Evolutionary conservation across 1,140 invertebrate species (phyloP).

Genomic region (Stegodyphus dumicola): DNA sequence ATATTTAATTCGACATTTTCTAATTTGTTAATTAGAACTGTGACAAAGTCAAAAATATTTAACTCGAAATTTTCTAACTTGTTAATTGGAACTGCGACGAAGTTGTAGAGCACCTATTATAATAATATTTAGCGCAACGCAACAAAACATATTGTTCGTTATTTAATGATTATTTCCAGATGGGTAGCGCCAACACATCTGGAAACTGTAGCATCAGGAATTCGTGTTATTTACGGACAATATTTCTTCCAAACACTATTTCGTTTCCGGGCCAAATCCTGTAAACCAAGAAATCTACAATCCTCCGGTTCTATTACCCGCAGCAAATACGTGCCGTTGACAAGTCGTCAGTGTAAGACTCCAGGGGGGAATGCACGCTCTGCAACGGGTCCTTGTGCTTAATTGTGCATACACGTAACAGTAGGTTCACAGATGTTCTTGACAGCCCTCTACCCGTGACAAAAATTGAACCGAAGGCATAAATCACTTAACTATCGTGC

Average conservation of each 20-base stretch:
- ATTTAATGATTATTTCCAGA: no score
- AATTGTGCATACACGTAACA: slow-evolving; percentile 54
- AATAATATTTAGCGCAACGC: no score
- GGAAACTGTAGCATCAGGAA: not conserved
- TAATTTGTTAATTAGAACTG: no score
- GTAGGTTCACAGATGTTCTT: slow-evolving; percentile 25
- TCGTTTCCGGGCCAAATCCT: slow-evolving; percentile 30
- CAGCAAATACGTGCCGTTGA: slow-evolving; percentile 29
- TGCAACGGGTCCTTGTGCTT: slow-evolving; percentile 39
- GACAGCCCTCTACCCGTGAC: slow-evolving; percentile 15
- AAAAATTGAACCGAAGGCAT: slow-evolving; percentile 57
- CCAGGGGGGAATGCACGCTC: not conserved
- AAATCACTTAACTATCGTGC: slow-evolving; percentile 42
- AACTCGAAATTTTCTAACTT: no score
- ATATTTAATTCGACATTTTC: no score
- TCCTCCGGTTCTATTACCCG: slow-evolving; percentile 34
- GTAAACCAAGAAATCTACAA: slow-evolving; percentile 14
- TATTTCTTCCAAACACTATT: slow-evolving; percentile 36
- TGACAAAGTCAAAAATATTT: no score
- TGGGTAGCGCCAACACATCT: no score
- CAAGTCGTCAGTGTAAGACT: slow-evolving; percentile 30
- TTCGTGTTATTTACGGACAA: slow-evolving; percentile 19
- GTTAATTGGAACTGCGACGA: no score
- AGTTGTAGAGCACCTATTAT: no score
- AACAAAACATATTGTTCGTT: no score